Evolutionary conservation across 92 coral and sea anemone genomes (phyloP).

Genomic region (Galaxea fascicularis): DNA sequence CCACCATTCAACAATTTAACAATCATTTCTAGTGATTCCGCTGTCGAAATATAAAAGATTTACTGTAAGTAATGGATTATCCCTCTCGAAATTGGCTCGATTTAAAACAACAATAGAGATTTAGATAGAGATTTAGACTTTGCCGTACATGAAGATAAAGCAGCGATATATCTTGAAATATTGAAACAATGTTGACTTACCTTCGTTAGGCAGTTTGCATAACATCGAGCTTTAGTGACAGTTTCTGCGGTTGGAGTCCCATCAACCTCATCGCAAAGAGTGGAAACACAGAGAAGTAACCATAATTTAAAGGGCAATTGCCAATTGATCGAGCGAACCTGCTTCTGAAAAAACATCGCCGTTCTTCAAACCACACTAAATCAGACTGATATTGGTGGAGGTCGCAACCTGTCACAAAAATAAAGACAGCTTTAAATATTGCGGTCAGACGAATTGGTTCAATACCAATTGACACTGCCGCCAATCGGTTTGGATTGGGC

Average conservation of each 20-base stretch:
- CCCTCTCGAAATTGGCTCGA: background rate
- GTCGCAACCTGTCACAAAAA: constrained; percentile 10
- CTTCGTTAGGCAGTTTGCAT: constrained; percentile 61
- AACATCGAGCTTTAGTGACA: constrained; percentile 50
- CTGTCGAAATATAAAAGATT: constrained; percentile 1
- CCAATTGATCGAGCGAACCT: background rate
- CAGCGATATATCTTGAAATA: too few species aligned
- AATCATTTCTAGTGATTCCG: background rate
- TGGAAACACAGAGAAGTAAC: constrained; percentile 4
- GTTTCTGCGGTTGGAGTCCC: constrained; percentile 11
- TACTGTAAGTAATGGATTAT: background rate
- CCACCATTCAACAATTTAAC: background rate
- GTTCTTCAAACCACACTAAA: background rate
- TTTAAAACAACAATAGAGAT: background rate
- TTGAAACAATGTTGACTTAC: constrained; percentile 15
- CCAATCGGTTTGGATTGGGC: background rate
- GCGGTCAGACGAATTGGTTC: constrained; percentile 14
- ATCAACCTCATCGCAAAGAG: background rate
- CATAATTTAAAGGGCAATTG: background rate
- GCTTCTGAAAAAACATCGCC: background rate
- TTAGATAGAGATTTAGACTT: background rate
- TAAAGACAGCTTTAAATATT: constrained; percentile 18
- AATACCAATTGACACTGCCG: constrained; percentile 28
- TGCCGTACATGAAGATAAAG: background rate
- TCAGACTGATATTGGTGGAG: background rate